phyloP scores from a whole-genome alignment of 2,113 vertebrate species.

The Felis chaus region DNA sequence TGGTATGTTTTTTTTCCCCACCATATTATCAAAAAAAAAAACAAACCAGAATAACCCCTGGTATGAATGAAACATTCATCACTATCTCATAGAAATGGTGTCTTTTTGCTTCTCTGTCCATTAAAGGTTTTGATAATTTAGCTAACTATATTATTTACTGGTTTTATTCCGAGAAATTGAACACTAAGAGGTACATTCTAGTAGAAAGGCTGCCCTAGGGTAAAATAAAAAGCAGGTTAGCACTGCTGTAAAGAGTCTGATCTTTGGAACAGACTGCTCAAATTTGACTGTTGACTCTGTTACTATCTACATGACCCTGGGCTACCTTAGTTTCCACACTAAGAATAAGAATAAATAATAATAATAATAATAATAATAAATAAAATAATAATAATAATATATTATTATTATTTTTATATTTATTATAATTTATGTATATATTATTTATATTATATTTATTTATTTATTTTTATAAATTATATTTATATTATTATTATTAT shows the following conservation, averaged over 20 bases:
- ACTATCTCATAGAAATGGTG: not conserved
- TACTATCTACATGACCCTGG: not conserved
- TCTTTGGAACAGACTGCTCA: not conserved
- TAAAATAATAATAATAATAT: not conserved
- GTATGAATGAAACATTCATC: constrained; percentile 29
- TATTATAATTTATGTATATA: too few relatives aligned
- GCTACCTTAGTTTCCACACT: not conserved
- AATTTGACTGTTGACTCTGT: not conserved
- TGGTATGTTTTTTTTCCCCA: not conserved
- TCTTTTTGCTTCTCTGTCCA: not conserved
- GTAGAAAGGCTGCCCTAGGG: not conserved
- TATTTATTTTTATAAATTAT: too few relatives aligned
- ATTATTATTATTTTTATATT: not conserved
- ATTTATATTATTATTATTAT: not conserved
- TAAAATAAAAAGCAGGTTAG: not conserved
- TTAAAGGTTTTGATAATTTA: not conserved
- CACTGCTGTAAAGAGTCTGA: not conserved
- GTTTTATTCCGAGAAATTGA: not conserved
- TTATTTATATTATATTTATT: too few relatives aligned
- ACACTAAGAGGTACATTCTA: not conserved
- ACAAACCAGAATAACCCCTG: not conserved
- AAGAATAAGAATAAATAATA: not conserved
- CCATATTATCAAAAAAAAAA: constrained; percentile 29
- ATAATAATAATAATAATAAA: not conserved
- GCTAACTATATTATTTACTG: not conserved